Evolutionary conservation across 1,140 invertebrate genomes (phyloP).

Genomic region (Dreissena polymorpha): DNA sequence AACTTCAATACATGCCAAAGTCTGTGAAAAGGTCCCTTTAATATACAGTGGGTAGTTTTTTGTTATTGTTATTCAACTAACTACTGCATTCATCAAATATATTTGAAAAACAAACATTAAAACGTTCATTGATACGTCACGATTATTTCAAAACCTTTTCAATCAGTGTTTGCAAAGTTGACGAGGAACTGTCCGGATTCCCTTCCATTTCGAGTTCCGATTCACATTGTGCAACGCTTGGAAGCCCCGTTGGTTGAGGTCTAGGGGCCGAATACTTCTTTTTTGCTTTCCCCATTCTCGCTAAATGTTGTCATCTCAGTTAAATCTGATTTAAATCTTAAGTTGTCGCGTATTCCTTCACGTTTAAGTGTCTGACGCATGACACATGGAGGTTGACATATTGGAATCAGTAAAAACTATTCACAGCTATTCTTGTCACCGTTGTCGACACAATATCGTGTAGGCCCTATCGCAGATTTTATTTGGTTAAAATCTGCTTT

Average conservation of each 20-base stretch:
- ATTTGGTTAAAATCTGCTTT: too few species aligned
- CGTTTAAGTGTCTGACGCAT: slow-evolving; percentile 23
- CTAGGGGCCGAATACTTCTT: slow-evolving; percentile 60
- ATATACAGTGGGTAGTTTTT: too few species aligned
- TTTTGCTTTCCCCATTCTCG: slow-evolving; percentile 60
- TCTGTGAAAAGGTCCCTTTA: too few species aligned
- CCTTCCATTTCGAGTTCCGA: slow-evolving; percentile 38
- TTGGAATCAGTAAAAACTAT: slow-evolving; percentile 15
- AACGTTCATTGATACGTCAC: too few species aligned
- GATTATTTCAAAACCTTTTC: slow-evolving; percentile 23
- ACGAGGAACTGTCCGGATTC: slow-evolving; percentile 1
- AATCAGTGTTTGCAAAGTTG: slow-evolving; percentile 24
- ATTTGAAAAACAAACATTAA: too few species aligned
- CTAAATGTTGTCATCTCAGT: background rate
- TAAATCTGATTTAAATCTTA: background rate
- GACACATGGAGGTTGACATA: slow-evolving; percentile 35
- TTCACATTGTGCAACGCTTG: slow-evolving; percentile 52
- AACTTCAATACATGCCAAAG: too few species aligned
- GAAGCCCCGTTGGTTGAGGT: slow-evolving; percentile 58
- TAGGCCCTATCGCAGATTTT: too few species aligned
- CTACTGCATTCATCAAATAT: too few species aligned
- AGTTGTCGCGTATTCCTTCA: background rate
- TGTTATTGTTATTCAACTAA: too few species aligned
- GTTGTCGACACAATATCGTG: too few species aligned
- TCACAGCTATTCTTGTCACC: too few species aligned